phyloP scores from a whole-genome alignment of 2,888 invertebrate species.

The Eledone cirrhosa region DNA sequence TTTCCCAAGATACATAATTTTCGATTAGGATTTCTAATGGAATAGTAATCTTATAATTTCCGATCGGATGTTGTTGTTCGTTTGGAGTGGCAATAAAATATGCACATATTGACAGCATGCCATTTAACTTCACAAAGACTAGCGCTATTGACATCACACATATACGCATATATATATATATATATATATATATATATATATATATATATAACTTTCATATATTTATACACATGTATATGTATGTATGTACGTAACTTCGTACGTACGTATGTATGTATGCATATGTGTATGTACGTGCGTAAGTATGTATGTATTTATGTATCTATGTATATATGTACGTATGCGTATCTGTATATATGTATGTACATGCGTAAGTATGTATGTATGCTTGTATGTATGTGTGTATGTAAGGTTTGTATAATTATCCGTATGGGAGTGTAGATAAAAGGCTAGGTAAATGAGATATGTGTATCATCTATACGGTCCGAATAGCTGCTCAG shows the following conservation, averaged over 20 bases:
- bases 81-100: too few relatives aligned
- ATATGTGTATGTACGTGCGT: neutral
- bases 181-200: neutral
- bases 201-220: neutral
- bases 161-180: too few relatives aligned
- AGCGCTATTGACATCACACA: too few relatives aligned
- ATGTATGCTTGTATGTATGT: neutral
- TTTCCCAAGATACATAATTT: too few relatives aligned
- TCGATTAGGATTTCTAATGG: too few relatives aligned
- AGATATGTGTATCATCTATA: too few relatives aligned
- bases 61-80: too few relatives aligned
- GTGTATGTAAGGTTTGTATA: neutral
- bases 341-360: neutral
- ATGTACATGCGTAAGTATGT: neutral
- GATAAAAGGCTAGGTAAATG: too few relatives aligned
- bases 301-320: neutral
- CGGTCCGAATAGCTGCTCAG: too few relatives aligned
- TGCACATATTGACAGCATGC: too few relatives aligned
- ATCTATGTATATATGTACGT: neutral
- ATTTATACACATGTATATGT: neutral
- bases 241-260: neutral
- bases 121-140: too few relatives aligned
- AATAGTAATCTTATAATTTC: too few relatives aligned
- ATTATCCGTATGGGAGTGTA: neutral
- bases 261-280: neutral